Percentiles rank a stretch among this genome's conserved stretches.
These are phyloP conservation scores for Sebastes oblongus DNA, from an alignment of 2,797 vertebrate genomes.

Conservation along the genomic window DNA sequence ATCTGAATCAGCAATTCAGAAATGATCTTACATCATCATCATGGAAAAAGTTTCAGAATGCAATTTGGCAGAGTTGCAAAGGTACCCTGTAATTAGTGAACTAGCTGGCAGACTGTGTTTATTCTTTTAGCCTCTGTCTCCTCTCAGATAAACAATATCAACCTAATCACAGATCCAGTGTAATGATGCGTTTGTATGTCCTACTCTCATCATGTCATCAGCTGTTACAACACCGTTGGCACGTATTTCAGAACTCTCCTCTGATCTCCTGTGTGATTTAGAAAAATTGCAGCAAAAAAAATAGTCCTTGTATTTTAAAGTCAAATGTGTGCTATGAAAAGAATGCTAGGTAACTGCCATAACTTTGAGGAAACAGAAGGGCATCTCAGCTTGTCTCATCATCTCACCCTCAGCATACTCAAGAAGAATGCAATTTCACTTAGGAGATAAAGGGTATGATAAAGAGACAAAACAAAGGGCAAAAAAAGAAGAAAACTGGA, in stretches of 20 bases:
- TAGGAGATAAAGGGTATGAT: neutral
- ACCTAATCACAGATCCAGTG: slow-evolving; percentile 4
- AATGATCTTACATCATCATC: slow-evolving; percentile 20
- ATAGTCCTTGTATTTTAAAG: neutral
- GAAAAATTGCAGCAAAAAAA: neutral
- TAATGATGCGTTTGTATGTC: neutral
- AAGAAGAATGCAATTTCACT: slow-evolving; percentile 7
- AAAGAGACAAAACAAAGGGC: neutral
- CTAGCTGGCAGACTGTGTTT: slow-evolving; percentile 24
- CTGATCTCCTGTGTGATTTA: neutral
- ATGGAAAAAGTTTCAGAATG: slow-evolving; percentile 31
- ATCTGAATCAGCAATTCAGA: slow-evolving; percentile 27
- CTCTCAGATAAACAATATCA: slow-evolving; percentile 30
- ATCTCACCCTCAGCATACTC: neutral
- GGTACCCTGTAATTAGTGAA: slow-evolving; percentile 36
- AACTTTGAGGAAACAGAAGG: slow-evolving; percentile 24
- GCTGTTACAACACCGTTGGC: neutral
- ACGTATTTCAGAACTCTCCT: neutral
- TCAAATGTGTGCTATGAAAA: neutral
- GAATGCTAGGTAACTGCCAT: slow-evolving; percentile 6
- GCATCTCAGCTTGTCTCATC: slow-evolving; percentile 14
- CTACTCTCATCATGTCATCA: neutral
- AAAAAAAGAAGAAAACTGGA: neutral
- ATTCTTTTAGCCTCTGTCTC: slow-evolving; percentile 21
- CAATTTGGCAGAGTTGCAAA: slow-evolving; percentile 2